Evolutionary conservation across 2,888 invertebrate species (phyloP).

Genomic region (Scaptomyza caliginosa): DNA sequence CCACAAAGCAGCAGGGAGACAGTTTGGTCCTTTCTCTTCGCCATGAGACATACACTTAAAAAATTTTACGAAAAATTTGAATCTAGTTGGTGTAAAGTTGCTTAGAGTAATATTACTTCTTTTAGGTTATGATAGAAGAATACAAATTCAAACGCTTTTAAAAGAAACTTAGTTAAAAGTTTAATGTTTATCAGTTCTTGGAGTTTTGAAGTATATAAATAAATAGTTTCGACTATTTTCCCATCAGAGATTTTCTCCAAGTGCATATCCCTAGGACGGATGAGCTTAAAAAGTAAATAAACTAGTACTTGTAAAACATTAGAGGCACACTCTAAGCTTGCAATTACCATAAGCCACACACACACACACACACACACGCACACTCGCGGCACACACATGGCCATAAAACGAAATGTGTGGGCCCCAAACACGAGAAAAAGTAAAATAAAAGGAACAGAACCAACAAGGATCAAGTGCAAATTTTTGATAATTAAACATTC

Average conservation of each 20-base stretch:
- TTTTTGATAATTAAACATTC: constrained; percentile 78
- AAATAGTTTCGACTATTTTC: too few species aligned
- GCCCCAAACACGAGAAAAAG: background rate
- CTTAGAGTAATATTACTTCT: too few species aligned
- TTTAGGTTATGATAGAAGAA: too few species aligned
- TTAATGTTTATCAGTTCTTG: too few species aligned
- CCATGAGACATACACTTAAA: background rate
- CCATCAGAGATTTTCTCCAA: too few species aligned
- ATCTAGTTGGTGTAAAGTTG: too few species aligned
- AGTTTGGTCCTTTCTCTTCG: background rate
- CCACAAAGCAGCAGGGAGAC: constrained; percentile 22
- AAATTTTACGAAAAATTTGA: too few species aligned
- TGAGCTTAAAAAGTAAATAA: constrained; percentile 29
- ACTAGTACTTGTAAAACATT: constrained; percentile 63
- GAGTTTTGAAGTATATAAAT: too few species aligned
- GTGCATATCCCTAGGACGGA: constrained; percentile 25
- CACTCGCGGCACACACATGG: constrained; percentile 12
- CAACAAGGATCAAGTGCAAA: constrained; percentile 74
- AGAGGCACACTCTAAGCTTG: constrained; percentile 44
- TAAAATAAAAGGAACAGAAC: constrained; percentile 30
- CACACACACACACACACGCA: constrained; percentile 23
- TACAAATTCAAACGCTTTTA: too few species aligned
- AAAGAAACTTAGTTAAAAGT: too few species aligned
- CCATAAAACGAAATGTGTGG: constrained; percentile 51
- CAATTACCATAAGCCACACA: constrained; percentile 66